Base-by-base conservation (phyloP, 2,113 vertebrate genomes). In the Zootoca vivipara region DNA sequence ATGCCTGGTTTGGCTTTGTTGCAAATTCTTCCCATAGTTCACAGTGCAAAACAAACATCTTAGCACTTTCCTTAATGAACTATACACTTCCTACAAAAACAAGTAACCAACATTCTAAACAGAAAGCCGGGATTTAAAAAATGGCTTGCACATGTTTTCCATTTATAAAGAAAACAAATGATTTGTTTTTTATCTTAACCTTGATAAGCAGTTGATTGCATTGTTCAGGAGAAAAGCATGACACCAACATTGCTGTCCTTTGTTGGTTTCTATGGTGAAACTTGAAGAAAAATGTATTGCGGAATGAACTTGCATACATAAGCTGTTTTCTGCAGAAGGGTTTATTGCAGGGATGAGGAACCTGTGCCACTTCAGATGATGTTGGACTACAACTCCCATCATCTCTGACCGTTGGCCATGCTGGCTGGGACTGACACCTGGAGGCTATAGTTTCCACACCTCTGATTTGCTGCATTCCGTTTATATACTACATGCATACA, bases 51-150 rank as follows among this genome's bases (percentile, higher is more conserved):
- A 86, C 83, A 95, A 95, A 91, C 85, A 91, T 93, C 89, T 92
- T 5, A 1, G 62, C 80, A 83, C 86, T 93, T 95, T 93, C 89
- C 92, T 95, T 73, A 22, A 90, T 92, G 90, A 93, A 90, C 94
- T 91, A 80, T 67, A 46, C 65, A 84, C 90, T 94, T 94, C 93
- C 95, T 94, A 90, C 52, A 93, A 95, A 95, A 96, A 92, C 93
- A 95, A 92, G 85, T 52, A 89, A 92, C 74, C 89, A 92, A 93
- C 92, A 91, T 42, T 87, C 67, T 93, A 92, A 89, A 94, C 92
- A 92, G 90, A 85, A 90, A 94, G 88, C 82, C 85, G 86, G 80
- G 79, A 75, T 72, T n/a, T 89, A 24, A 52, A 13, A 62, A 88
- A 92, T 91, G 30, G n/a, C 78, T 87, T 65, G 64, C 88, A 52